Evolutionary conservation across 2,797 vertebrate species (phyloP), one percentile per base, ranked within the genome.

Genomic region (Chlorospingus semifuscus): DNA sequence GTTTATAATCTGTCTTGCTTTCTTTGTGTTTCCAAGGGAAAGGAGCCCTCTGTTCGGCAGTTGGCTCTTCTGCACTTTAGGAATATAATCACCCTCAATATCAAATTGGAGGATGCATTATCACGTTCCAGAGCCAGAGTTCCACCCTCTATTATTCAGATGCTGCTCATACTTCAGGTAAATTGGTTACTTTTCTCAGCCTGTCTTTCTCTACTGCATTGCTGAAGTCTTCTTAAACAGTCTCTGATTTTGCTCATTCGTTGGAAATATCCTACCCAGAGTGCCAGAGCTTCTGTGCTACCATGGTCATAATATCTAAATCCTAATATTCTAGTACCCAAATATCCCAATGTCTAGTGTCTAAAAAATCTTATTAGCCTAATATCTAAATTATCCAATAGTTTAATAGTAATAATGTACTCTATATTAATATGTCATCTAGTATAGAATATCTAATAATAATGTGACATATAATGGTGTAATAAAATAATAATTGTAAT

Each of bases 151-250:
- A 98, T 99, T 80, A 98, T 99, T 80, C 99, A 99, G 97, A 99
- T 99, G 99, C 98, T 99, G 96, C 98, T 99, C 80, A 98, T 99
- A 89, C 98, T 99, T 17, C 99, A 99, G 99, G 99, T 99, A 97
- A 89, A 71, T 56, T n/a, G 8, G 75, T 29, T 34, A 16, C 53
- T 93, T 95, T 87, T 60, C 72, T 80, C 50, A 61, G 44, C 18
- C 32, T 80, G 29, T 52, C 27, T 56, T 76, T 44, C 22, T 90
- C 36, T 53, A 22, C 39, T 61, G 30, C 10, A 2, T 64, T 83
- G 47, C 59, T 77, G 36, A 71, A 80, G 15, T 71, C 32, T 47
- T 63, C 60, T 55, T 75, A 66, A 78, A 37, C 32, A 42, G 20
- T 32, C 20, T 53, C 32, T 64, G 26, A 27, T 87, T 68, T 60